A percentile compares a stretch with the other conserved stretches of the same genome.
These are phyloP conservation scores for Lutraria rhynchaena DNA, from an alignment of 1,140 invertebrate genomes.

Conservation along the genomic window DNA sequence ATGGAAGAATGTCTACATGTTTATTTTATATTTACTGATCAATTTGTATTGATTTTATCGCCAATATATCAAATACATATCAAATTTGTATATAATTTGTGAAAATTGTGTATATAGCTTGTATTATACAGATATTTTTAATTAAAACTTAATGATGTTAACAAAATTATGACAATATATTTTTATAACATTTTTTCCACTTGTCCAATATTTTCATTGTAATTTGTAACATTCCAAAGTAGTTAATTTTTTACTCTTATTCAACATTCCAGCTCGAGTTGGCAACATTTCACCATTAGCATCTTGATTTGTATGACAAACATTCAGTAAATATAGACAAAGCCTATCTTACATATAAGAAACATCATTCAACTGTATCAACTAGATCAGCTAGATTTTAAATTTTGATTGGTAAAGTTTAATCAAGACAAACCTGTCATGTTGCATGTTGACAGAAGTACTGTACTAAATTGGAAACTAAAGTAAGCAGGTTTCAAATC, in stretches of 20 bases:
- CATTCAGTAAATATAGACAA: too few relatives aligned
- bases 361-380: too few relatives aligned
- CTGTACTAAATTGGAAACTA: too few relatives aligned
- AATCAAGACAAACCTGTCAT: too few relatives aligned
- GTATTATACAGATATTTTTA: constrained; percentile 4
- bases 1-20: not conserved
- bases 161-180: not conserved
- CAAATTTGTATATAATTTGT: constrained; percentile 38
- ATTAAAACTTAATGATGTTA: not conserved
- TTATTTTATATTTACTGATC: constrained; percentile 14
- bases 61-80: constrained; percentile 55
- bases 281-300: too few relatives aligned
- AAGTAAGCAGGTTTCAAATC: too few relatives aligned
- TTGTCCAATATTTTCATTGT: not conserved
- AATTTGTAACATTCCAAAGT: not conserved
- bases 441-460: too few relatives aligned
- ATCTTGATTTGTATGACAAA: too few relatives aligned
- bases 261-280: too few relatives aligned
- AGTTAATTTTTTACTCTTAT: not conserved
- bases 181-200: not conserved
- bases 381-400: too few relatives aligned
- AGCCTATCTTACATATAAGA: too few relatives aligned
- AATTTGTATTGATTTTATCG: constrained; percentile 3
- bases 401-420: too few relatives aligned
- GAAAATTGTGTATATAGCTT: constrained; percentile 31